These are phyloP conservation scores for Desoria tigrina DNA, from an alignment of 2,888 invertebrate species.

Conservation along the genomic window DNA sequence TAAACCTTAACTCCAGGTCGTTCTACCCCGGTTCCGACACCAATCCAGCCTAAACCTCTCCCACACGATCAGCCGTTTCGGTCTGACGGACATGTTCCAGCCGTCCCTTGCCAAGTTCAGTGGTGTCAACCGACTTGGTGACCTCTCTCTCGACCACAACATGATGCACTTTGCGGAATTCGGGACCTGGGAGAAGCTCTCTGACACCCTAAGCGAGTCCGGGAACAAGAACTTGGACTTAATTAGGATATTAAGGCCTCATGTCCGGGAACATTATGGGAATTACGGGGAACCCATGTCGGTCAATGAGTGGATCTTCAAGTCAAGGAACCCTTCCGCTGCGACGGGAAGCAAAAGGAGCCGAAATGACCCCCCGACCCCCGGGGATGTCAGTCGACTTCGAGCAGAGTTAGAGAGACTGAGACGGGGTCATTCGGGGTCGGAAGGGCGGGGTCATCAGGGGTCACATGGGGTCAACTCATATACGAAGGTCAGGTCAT, in stretches of 20 bases:
- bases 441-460: background rate
- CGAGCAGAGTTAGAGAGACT: constrained; percentile 38
- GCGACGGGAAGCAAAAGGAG: constrained; percentile 30
- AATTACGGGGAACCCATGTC: constrained; percentile 50
- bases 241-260: constrained; percentile 41
- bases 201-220: constrained; percentile 46
- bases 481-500: constrained; percentile 3
- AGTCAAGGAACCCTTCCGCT: constrained; percentile 42
- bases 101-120: constrained; percentile 75
- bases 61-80: constrained; percentile 75
- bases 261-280: constrained; percentile 50
- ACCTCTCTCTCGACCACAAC: constrained; percentile 65
- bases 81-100: constrained; percentile 75
- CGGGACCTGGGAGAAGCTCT: constrained; percentile 52
- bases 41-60: constrained; percentile 80
- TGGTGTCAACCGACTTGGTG: constrained; percentile 79
- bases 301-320: constrained; percentile 52
- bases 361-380: constrained; percentile 4
- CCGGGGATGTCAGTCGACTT: constrained; percentile 26
- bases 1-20: too few relatives aligned
- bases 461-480: constrained; percentile 8
- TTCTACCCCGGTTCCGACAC: constrained; percentile 74
- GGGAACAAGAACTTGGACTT: constrained; percentile 47
- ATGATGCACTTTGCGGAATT: constrained; percentile 53
- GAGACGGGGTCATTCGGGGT: constrained; percentile 50